A percentile compares a stretch with the other conserved stretches of the same genome.
Evolutionary conservation across 2,888 invertebrate species (phyloP).

Genomic region (Campaea margaritaria): DNA sequence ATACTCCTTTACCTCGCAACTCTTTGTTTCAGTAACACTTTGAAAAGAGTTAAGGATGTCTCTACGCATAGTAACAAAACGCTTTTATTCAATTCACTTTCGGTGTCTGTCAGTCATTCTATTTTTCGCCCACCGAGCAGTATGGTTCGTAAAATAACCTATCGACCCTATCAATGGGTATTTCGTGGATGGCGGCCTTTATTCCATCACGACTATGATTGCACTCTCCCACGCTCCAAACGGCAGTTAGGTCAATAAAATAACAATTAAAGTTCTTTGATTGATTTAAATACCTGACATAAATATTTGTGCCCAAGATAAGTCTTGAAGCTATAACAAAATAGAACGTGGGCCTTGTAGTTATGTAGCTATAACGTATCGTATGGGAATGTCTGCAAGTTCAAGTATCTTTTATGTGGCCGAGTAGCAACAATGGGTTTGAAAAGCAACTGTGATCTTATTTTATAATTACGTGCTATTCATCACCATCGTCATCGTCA

Average conservation of each 20-base stretch:
- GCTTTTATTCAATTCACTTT: not conserved
- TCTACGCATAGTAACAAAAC: not conserved
- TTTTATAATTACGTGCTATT: too few relatives aligned
- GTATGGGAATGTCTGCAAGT: too few relatives aligned
- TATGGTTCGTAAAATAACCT: not conserved
- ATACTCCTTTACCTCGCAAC: not conserved
- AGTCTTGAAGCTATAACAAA: not conserved
- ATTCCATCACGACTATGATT: conserved; percentile 29
- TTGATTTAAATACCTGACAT: not conserved
- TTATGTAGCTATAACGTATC: too few relatives aligned
- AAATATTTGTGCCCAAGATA: not conserved
- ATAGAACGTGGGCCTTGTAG: not conserved
- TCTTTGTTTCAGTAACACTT: conserved; percentile 5
- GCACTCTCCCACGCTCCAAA: not conserved
- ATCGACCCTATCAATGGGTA: not conserved
- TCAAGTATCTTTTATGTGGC: too few relatives aligned
- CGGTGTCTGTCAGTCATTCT: not conserved
- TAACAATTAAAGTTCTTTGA: not conserved
- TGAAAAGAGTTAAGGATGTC: conserved; percentile 1
- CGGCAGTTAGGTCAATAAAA: not conserved
- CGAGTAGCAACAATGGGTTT: too few relatives aligned
- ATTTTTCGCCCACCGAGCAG: not conserved
- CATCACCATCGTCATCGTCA: too few relatives aligned
- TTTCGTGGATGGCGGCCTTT: conserved; percentile 43
- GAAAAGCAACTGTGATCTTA: too few relatives aligned